Evolutionary conservation across 1,140 invertebrate species (phyloP), one percentile per base, ranked within the genome.

Genomic region (Temnothorax longispinosus): DNA sequence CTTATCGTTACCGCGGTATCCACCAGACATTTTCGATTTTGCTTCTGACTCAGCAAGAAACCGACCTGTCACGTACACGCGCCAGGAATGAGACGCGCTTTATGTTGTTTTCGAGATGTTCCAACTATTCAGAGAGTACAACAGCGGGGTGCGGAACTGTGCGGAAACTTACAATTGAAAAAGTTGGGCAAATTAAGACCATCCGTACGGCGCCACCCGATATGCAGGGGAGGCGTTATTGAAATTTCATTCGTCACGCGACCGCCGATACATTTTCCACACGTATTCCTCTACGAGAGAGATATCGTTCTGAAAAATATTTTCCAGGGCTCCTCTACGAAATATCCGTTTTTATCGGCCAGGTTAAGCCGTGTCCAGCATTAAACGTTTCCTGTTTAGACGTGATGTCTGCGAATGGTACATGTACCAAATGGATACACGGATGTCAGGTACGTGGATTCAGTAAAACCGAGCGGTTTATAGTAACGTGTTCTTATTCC

Each of bases 131-230:
- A 32, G 44, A 47, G 52, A 86, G 52, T 18, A 76, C 69, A 64
- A 65, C 41, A 67, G 27, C 38, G 10, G 13, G 15, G 58, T 6
- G 69, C 38, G 13, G 13, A 75, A 50, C 80, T 15, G 65, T 18
- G 41, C n/a, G n/a, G 81, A 58, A 87, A 85, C 62, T 85, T 85
- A 47, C 75, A 50, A 85, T 85, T 85, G 82, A 85, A 85, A 85
- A 85, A 85, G 82, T 85, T 78, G 47, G 47, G n/a, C 44, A 65
- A 78, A 85, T 85, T 85, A 85, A 85, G 75, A 85, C 58, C 74
- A 21, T 52, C 60, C 80, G 32, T 10, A 13, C 71, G 67, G 18
- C 44, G 47, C 35, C 50, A 15, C 21, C 44, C 44, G 71, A 50
- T 69, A 67, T 7, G 21, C 21, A 21, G 54, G 41, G 21, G 41